phyloP scores from a whole-genome alignment of 1,140 invertebrate species.

The Zophobas atratus region DNA sequence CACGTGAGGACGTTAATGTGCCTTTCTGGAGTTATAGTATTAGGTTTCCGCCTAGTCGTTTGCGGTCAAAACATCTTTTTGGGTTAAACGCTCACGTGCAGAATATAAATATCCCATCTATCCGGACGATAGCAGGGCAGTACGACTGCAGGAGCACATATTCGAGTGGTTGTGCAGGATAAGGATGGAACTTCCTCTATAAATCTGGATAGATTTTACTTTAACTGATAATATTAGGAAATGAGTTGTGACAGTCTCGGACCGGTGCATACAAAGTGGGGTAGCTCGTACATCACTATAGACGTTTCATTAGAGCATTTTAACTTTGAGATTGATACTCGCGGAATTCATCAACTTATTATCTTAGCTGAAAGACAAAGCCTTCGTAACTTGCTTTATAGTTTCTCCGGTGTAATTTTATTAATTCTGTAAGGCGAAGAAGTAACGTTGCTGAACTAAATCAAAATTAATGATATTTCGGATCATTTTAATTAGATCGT shows the following conservation, averaged over 20 bases:
- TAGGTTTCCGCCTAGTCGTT: constrained; percentile 49
- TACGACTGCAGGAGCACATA: constrained; percentile 42
- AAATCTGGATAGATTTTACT: constrained; percentile 46
- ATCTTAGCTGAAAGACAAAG: constrained; percentile 40
- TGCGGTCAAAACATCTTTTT: constrained; percentile 50
- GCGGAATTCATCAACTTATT: constrained; percentile 43
- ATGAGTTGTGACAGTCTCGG: constrained; percentile 46
- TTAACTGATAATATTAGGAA: constrained; percentile 47
- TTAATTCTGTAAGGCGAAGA: constrained; percentile 41
- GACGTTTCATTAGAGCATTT: constrained; percentile 45
- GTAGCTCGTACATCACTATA: constrained; percentile 41
- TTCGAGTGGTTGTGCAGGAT: constrained; percentile 32
- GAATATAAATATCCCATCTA: constrained; percentile 49
- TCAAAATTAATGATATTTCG: constrained; percentile 46
- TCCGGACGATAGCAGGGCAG: constrained; percentile 44
- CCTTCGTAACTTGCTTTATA: constrained; percentile 38
- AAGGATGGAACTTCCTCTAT: constrained; percentile 44
- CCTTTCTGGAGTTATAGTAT: constrained; percentile 42
- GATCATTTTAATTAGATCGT: constrained; percentile 47
- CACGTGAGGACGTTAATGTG: constrained; percentile 48
- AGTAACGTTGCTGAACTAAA: constrained; percentile 42
- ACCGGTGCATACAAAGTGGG: constrained; percentile 40
- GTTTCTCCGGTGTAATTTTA: constrained; percentile 38
- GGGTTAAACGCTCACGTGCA: constrained; percentile 47
- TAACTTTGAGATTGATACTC: constrained; percentile 41